A percentile compares a stretch with the other conserved stretches of the same genome.
phyloP scores from a whole-genome alignment of 1,140 invertebrate species.

The Adelges cooleyi region DNA sequence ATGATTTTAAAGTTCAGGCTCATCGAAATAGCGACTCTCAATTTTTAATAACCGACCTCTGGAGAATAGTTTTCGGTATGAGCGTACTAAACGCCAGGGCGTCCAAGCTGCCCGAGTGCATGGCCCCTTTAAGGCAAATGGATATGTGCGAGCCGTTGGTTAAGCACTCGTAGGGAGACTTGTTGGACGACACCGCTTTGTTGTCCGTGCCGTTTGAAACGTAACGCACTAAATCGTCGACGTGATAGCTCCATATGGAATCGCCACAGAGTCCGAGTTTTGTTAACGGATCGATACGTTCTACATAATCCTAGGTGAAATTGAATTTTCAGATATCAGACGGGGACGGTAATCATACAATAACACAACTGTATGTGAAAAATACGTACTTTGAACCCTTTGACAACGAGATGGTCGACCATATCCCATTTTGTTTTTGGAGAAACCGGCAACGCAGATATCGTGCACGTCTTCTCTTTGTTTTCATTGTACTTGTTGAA shows the following conservation, averaged over 20 bases:
- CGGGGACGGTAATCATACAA: not conserved
- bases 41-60: constrained; percentile 56
- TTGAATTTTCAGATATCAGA: constrained; percentile 8
- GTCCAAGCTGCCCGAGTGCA: constrained; percentile 78
- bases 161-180: constrained; percentile 85
- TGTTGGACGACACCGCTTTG: constrained; percentile 64
- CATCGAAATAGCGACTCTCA: no score
- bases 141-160: constrained; percentile 59
- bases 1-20: constrained; percentile 23
- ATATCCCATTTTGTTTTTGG: constrained; percentile 91
- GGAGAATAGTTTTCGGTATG: constrained; percentile 90
- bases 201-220: constrained; percentile 40
- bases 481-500: constrained; percentile 59
- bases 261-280: constrained; percentile 82
- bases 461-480: constrained; percentile 51
- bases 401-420: constrained; percentile 77
- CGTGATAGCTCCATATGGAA: constrained; percentile 80
- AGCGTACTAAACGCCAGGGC: constrained; percentile 90
- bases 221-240: constrained; percentile 71
- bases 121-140: constrained; percentile 53
- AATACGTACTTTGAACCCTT: constrained; percentile 65
- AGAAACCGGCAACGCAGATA: constrained; percentile 79
- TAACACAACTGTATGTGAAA: not conserved
- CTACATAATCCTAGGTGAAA: constrained; percentile 70
- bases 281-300: constrained; percentile 80